A percentile compares a stretch with the other conserved stretches of the same genome.
Evolutionary conservation across 2,113 vertebrate genomes (phyloP).

Genomic region (Antigone vipio): DNA sequence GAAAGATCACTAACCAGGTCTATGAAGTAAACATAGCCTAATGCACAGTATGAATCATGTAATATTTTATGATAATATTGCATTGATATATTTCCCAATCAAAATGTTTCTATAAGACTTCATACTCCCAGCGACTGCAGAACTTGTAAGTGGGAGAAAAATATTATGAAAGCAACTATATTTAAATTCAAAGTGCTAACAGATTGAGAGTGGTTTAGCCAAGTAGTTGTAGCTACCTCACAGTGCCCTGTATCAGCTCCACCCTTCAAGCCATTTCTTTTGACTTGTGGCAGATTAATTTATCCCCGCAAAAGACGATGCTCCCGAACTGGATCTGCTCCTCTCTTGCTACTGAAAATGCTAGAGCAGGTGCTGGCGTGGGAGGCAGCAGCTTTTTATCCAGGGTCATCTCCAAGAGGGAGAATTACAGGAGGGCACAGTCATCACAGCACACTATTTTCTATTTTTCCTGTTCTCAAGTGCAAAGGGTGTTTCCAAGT

Average conservation of each 20-base stretch:
- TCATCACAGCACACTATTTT: neutral
- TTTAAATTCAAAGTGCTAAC: neutral
- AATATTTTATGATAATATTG: neutral
- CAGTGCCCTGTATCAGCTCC: neutral
- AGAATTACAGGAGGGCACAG: neutral
- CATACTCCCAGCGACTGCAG: neutral
- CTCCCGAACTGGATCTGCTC: neutral
- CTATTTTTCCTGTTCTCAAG: neutral
- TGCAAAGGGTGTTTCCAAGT: neutral
- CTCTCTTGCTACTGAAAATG: neutral
- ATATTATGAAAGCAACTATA: neutral
- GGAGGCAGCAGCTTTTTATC: neutral
- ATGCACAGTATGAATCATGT: neutral
- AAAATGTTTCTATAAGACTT: neutral
- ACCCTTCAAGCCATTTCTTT: neutral
- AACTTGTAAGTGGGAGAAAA: neutral
- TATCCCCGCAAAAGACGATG: neutral
- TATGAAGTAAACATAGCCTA: neutral
- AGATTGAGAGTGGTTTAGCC: neutral
- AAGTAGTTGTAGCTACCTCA: neutral
- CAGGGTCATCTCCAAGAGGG: neutral
- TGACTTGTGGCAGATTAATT: neutral
- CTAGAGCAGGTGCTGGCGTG: accelerated
- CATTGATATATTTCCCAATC: neutral
- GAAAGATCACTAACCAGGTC: neutral